Base-by-base conservation (phyloP, 2,113 vertebrate species). In the Alexandromys fortis region DNA sequence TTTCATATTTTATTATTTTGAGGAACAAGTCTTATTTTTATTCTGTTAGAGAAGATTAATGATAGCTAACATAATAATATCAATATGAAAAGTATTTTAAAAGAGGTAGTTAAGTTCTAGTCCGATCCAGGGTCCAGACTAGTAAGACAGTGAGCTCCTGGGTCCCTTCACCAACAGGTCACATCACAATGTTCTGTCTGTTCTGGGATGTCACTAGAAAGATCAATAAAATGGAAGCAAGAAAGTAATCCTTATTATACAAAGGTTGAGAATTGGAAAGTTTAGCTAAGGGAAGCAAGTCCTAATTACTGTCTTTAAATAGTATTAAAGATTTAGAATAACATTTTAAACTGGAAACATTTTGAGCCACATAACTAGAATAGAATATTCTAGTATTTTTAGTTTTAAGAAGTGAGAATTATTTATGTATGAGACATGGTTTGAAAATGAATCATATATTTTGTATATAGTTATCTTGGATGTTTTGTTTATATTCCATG, bases 31-130 rank as follows among this genome's bases (percentile, higher is more conserved):
- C 73, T 91, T 68, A 52, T 55, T 72, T 94, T 86, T 67, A 72
- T 94, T 89, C 30, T 94, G 2, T 93, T 93, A 73, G 38, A 91
- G 61, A 82, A 19, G 45, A 89, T 95, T 42, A 94, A 76, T 19
- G 75, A 38, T 87, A 63, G 79, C 75, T 90, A 78, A 83, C 75
- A 49, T 13, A 78, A 47, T 58, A 92, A 86, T 87, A 28, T 83
- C 58, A 63, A 22, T 79, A 21, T 47, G n/a, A 89, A 72, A 94
- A 89, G 2, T 75, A 45, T 86, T 24, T 85, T 63, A 91, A 86
- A 49, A 82, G 33, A 72, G 35, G 22, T 76, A 73, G 55, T 83
- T 70, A 55, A 83, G 13, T 38, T 96, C 30, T 88, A 86, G 91
- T 89, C 45, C n/a, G 79, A 63, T 79, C 73, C 22, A 91, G 3